These are phyloP conservation scores for Drosophila anceps DNA, from an alignment of 2,888 invertebrate species.

Conservation along the genomic window DNA sequence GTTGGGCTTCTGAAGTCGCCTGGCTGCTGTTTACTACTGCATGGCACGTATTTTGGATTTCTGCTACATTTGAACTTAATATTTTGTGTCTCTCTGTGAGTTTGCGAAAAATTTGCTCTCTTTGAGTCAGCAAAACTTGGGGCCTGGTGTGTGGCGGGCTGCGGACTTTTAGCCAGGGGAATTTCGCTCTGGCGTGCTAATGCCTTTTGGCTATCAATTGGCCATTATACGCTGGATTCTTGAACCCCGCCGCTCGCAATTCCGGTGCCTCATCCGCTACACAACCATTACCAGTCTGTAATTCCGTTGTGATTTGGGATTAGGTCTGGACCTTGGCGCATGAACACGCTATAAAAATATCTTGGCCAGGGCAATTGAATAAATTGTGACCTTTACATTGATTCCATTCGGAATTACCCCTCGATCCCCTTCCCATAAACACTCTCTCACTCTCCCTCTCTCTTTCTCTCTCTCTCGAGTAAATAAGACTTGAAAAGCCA, in stretches of 20 bases:
- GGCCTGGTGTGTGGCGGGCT: neutral
- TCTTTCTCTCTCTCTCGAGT: conserved; percentile 40
- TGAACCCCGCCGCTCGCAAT: conserved; percentile 42
- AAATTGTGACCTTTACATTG: conserved; percentile 81
- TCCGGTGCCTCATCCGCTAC: conserved; percentile 62
- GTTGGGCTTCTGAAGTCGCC: conserved; percentile 34
- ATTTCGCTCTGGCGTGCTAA: conserved; percentile 77
- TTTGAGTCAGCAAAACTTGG: conserved; percentile 39
- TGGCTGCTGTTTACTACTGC: conserved; percentile 71
- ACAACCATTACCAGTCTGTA: conserved; percentile 77
- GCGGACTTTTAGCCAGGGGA: conserved; percentile 63
- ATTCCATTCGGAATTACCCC: conserved; percentile 51
- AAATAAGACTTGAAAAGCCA: conserved; percentile 76
- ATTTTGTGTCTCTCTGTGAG: conserved; percentile 52
- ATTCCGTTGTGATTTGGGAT: conserved; percentile 81
- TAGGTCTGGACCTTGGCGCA: conserved; percentile 67
- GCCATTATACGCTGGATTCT: conserved; percentile 75
- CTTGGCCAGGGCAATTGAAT: conserved; percentile 77
- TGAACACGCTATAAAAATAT: conserved; percentile 79
- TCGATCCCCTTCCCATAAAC: neutral
- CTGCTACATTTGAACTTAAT: conserved; percentile 81
- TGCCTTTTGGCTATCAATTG: conserved; percentile 81
- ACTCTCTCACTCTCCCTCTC: neutral
- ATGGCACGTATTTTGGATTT: conserved; percentile 78
- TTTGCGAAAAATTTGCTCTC: conserved; percentile 56